Conservation (phyloP, 2,797 vertebrate genomes). For the Leontocebus nigricollis region DNA sequence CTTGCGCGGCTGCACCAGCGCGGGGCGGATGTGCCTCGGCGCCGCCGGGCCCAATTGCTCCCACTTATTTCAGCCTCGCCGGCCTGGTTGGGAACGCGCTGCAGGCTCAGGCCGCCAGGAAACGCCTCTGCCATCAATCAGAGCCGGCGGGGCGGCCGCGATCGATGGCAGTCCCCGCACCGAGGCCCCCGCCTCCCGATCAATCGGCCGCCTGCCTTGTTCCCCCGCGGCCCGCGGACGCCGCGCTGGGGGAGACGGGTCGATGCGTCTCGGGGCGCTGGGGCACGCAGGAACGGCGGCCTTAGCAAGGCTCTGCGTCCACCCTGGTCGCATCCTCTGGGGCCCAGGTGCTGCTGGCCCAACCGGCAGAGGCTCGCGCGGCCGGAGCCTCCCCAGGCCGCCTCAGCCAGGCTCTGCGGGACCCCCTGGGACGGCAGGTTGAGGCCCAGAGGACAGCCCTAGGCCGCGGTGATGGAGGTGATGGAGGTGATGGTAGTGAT, state of each 20-base stretch:
- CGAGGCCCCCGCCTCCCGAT: background rate
- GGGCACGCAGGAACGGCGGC: background rate
- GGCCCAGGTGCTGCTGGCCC: accelerated
- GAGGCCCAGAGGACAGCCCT: no score
- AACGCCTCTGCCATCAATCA: conserved; percentile 79
- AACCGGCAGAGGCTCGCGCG: background rate
- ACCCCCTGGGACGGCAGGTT: no score
- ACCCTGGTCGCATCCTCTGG: background rate
- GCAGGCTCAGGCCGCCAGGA: conserved; percentile 79
- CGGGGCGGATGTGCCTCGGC: conserved; percentile 85
- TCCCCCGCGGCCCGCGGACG: background rate
- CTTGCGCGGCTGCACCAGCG: conserved; percentile 82
- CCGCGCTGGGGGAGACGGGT: accelerated
- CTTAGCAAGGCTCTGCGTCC: background rate
- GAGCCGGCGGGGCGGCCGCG: conserved; percentile 62
- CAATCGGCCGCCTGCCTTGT: background rate
- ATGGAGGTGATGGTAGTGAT: no score
- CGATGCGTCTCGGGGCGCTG: background rate
- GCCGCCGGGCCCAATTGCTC: conserved; percentile 87
- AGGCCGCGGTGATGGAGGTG: background rate
- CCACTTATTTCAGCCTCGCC: conserved; percentile 84
- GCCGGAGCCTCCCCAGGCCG: background rate
- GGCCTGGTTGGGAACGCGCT: conserved; percentile 82
- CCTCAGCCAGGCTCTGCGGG: accelerated
- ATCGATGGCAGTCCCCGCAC: conserved; percentile 73